Evolutionary conservation across 1,140 invertebrate genomes (phyloP).

Genomic region (Drosophila aff.): DNA sequence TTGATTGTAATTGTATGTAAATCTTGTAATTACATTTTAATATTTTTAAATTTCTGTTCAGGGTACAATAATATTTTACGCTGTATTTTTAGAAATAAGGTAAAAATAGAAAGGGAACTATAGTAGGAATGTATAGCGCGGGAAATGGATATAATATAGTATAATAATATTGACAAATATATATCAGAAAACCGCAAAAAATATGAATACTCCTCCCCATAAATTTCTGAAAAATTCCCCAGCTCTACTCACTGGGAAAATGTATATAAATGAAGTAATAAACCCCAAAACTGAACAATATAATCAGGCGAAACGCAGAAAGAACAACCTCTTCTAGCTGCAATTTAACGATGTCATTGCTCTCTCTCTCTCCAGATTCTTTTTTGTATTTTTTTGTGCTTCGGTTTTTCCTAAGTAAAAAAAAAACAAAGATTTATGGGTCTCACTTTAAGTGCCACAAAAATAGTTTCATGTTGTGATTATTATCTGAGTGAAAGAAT

Average conservation of each 20-base stretch:
- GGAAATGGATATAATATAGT: no score
- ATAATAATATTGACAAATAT: no score
- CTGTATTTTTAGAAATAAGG: neutral
- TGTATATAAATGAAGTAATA: constrained; percentile 34
- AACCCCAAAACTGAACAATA: constrained; percentile 25
- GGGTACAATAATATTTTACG: neutral
- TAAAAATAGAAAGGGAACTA: neutral
- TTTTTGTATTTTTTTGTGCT: neutral
- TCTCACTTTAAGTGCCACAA: constrained; percentile 71
- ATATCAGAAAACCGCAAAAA: neutral
- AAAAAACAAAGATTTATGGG: constrained; percentile 66
- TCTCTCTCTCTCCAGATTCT: constrained; percentile 40
- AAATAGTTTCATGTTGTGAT: constrained; percentile 78
- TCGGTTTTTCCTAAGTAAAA: constrained; percentile 30
- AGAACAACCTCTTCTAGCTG: constrained; percentile 28
- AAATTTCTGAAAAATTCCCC: neutral
- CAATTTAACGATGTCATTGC: constrained; percentile 58
- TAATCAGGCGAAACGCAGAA: constrained; percentile 24
- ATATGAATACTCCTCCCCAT: no score
- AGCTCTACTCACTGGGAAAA: neutral
- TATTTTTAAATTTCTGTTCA: neutral
- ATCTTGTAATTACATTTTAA: neutral
- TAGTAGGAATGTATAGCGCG: no score
- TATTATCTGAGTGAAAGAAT: constrained; percentile 55
- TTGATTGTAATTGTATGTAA: neutral